phyloP scores from a whole-genome alignment of 1,140 invertebrate species.

The Drosophila seguyi region DNA sequence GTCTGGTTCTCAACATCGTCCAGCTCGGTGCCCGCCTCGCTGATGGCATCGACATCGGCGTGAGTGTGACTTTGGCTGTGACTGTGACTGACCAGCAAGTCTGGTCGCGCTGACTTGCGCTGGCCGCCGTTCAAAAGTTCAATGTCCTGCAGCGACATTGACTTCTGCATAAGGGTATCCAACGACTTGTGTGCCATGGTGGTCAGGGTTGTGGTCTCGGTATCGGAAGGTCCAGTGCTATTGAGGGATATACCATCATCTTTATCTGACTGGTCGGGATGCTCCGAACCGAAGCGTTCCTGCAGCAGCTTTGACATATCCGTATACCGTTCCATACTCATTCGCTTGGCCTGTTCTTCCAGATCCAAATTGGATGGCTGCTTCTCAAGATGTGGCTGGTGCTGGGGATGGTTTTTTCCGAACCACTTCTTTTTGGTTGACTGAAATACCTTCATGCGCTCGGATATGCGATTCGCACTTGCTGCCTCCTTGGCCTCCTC shows the following conservation, averaged over 20 bases:
- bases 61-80: constrained; percentile 30
- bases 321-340: constrained; percentile 87
- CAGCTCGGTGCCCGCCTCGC: constrained; percentile 75
- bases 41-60: constrained; percentile 63
- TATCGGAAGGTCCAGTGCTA: constrained; percentile 66
- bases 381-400: constrained; percentile 56
- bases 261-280: constrained; percentile 32
- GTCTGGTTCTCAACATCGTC: constrained; percentile 79
- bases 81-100: constrained; percentile 59
- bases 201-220: constrained; percentile 74
- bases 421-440: constrained; percentile 88
- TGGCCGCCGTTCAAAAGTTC: constrained; percentile 74
- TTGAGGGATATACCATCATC: constrained; percentile 61
- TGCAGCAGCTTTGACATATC: constrained; percentile 88
- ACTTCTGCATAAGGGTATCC: constrained; percentile 73
- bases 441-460: constrained; percentile 88
- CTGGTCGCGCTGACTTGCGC: constrained; percentile 60
- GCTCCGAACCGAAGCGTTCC: constrained; percentile 86
- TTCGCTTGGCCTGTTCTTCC: constrained; percentile 77
- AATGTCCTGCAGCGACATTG: constrained; percentile 81
- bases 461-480: constrained; percentile 75
- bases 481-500: constrained; percentile 80
- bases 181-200: constrained; percentile 72
- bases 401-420: constrained; percentile 86
- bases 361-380: constrained; percentile 82